Percentiles rank a stretch among this genome's conserved stretches.
Evolutionary conservation across 2,113 vertebrate genomes (phyloP).

Genomic region (Fregata magnificens): DNA sequence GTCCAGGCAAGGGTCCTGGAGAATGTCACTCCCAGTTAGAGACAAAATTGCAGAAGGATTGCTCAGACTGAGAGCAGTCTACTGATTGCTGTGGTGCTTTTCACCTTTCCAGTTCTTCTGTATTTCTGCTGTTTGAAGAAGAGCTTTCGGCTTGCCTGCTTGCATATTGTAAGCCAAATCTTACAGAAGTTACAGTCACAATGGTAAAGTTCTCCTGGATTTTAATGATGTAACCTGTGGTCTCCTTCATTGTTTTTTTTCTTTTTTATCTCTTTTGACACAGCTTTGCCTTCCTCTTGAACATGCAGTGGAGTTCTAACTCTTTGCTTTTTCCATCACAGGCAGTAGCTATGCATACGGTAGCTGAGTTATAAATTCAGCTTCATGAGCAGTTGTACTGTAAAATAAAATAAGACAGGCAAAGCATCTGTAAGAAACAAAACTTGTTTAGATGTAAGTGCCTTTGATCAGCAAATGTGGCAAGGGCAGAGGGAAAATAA

Average conservation of each 20-base stretch:
- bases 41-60: background rate
- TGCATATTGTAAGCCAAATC: background rate
- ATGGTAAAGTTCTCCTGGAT: background rate
- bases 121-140: background rate
- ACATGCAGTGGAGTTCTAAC: background rate
- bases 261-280: background rate
- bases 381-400: background rate
- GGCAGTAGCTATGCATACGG: background rate
- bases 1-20: background rate
- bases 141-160: background rate
- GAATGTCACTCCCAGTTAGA: background rate
- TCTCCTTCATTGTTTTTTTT: background rate
- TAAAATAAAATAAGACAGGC: slow-evolving; percentile 5
- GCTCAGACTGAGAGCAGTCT: background rate
- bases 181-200: background rate
- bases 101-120: background rate
- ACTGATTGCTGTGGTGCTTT: background rate
- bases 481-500: slow-evolving; percentile 34
- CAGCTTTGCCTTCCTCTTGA: background rate
- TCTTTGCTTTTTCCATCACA: background rate
- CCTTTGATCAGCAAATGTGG: slow-evolving; percentile 25
- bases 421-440: slow-evolving; percentile 20
- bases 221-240: background rate
- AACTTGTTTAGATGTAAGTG: slow-evolving; percentile 14
- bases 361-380: background rate